Conservation (phyloP, 2,797 vertebrate species). For the Onychomys torridus region DNA sequence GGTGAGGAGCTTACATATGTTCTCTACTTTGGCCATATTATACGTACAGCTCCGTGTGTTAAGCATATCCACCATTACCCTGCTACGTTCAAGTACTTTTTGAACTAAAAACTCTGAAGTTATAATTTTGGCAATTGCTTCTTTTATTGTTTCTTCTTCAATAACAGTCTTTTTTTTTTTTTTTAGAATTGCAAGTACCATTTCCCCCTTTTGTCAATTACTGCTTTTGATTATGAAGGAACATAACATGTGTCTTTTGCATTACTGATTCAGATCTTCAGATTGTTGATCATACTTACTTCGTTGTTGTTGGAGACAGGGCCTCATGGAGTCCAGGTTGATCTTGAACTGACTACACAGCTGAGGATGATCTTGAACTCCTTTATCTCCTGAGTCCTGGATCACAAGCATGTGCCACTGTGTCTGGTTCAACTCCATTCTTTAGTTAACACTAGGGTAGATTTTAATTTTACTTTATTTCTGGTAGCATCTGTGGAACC, state of each 20-base stretch:
- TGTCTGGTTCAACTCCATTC: background rate
- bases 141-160: background rate
- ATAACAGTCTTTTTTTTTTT: background rate
- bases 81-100: background rate
- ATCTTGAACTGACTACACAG: background rate
- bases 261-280: background rate
- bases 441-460: background rate
- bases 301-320: background rate
- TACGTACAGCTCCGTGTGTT: background rate
- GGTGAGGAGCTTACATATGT: background rate
- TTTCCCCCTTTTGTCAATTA: background rate
- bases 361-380: background rate
- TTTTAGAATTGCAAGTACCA: background rate
- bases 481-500: background rate
- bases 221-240: background rate
- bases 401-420: background rate
- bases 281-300: background rate
- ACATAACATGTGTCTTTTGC: background rate
- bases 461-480: background rate
- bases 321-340: background rate
- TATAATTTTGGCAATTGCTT: background rate
- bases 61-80: background rate
- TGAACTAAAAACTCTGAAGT: background rate
- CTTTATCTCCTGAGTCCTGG: background rate
- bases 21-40: background rate